phyloP scores from a whole-genome alignment of 2,888 invertebrate genomes.

The Coronaproctus castanopsis region DNA sequence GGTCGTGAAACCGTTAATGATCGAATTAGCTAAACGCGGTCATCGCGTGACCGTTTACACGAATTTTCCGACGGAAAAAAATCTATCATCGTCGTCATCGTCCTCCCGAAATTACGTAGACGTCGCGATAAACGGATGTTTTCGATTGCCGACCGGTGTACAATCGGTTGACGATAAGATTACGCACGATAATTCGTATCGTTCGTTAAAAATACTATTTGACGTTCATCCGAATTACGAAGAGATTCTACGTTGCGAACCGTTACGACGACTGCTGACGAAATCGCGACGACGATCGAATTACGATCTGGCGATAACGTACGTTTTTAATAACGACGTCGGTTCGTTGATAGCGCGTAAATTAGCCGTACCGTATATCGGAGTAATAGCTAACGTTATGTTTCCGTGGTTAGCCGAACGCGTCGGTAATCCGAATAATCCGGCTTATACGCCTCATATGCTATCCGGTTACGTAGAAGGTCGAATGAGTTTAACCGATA shows the following conservation, averaged over 20 bases:
- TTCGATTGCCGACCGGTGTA: neutral
- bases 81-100: slow-evolving; percentile 3
- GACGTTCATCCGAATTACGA: neutral
- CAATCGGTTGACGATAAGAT: neutral
- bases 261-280: slow-evolving; percentile 2
- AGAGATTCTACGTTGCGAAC: neutral
- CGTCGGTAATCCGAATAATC: slow-evolving; percentile 4
- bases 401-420: neutral
- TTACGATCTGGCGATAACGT: slow-evolving; percentile 14
- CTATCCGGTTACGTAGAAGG: neutral
- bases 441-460: slow-evolving; percentile 1
- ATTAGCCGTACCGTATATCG: neutral
- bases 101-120: neutral
- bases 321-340: neutral
- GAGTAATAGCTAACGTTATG: neutral
- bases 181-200: neutral
- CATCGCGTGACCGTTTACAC: slow-evolving; percentile 17
- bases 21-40: slow-evolving; percentile 18
- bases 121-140: slow-evolving; percentile 1
- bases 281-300: neutral
- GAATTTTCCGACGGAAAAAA: neutral
- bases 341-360: neutral
- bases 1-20: slow-evolving; percentile 15
- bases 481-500: neutral
- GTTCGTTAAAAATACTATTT: neutral